Evolutionary conservation across 2,888 invertebrate genomes (phyloP), one percentile per base, ranked within the genome.

Genomic region (Plagodis pulveraria): DNA sequence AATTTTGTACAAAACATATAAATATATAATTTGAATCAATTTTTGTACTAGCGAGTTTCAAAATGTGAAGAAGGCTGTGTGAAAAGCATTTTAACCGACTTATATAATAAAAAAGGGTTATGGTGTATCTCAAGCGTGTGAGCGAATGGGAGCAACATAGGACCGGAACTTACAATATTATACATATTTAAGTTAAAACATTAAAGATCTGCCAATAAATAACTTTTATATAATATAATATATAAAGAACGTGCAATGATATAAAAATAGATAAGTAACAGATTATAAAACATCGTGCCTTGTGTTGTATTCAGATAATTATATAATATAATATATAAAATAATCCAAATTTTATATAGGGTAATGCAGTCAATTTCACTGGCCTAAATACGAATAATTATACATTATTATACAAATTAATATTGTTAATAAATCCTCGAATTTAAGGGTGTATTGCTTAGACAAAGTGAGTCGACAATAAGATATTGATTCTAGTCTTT

Each of bases 391-490:
- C 71, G 73, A 80, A 75, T 84, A 82, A 79, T 80, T 81, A 74
- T 79, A 81, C 80, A 80, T 80, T 82, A 84, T 85, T 80, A 82
- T 78, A 81, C 78, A 80, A 79, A 77, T 73, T 76, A 78, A 80
- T 81, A 76, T 78, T 50, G 50, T 55, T 59, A 54, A 42, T 74
- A 74, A 70, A 82, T 81, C 81, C 91, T 91, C 90, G 91, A 90
- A 91, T 90, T 87, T 90, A 88, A 87, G 87, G 77, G 76, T 81
- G 77, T 79, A 80, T 80, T 77, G 83, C 83, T 82, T 83, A 76
- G 81, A 84, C 82, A 78, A 83, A 87, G 89, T 86, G 87, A 82
- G 82, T 83, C 83, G 91, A 91, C 91, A 91, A 91, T 91, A 91
- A 90, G 80, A 84, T 81, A 73, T 80, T 74, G 75, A 84, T 81